A percentile compares a stretch with the other conserved stretches of the same genome.
Evolutionary conservation across 2,888 invertebrate species (phyloP).

Genomic region (Coecobrya sp.): DNA sequence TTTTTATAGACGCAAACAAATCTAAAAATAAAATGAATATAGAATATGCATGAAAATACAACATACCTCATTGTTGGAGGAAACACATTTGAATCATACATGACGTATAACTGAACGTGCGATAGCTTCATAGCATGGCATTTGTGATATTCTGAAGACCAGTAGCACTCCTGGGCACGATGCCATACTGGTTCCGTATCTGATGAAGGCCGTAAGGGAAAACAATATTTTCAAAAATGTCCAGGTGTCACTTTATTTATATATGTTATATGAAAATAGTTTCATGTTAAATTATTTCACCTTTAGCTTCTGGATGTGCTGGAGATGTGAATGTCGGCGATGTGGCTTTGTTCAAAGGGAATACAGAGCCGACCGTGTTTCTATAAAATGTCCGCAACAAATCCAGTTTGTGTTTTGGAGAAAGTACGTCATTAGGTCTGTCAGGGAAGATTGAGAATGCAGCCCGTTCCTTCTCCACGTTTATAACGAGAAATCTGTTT

Average conservation of each 20-base stretch:
- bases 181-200: constrained; percentile 75
- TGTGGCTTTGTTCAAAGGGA: constrained; percentile 78
- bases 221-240: too few relatives aligned
- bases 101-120: constrained; percentile 91
- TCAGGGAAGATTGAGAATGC: constrained; percentile 86
- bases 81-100: constrained; percentile 92
- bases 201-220: too few relatives aligned
- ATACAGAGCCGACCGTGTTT: constrained; percentile 85
- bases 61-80: constrained; percentile 92
- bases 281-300: constrained; percentile 5
- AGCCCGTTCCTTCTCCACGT: constrained; percentile 88
- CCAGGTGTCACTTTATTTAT: too few relatives aligned
- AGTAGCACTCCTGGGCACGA: constrained; percentile 91
- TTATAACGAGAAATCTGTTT: constrained; percentile 91
- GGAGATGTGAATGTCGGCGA: constrained; percentile 79
- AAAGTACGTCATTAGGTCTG: constrained; percentile 87
- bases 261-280: not conserved
- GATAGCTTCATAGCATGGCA: constrained; percentile 92
- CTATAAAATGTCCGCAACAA: constrained; percentile 93
- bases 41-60: not conserved
- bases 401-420: constrained; percentile 91
- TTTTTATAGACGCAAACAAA: too few relatives aligned
- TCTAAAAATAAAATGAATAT: too few relatives aligned
- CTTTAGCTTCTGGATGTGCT: constrained; percentile 88
- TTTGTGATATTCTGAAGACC: constrained; percentile 96